Base-by-base conservation (phyloP, 1,140 invertebrate genomes). In the Meloidogyne hapla region DNA sequence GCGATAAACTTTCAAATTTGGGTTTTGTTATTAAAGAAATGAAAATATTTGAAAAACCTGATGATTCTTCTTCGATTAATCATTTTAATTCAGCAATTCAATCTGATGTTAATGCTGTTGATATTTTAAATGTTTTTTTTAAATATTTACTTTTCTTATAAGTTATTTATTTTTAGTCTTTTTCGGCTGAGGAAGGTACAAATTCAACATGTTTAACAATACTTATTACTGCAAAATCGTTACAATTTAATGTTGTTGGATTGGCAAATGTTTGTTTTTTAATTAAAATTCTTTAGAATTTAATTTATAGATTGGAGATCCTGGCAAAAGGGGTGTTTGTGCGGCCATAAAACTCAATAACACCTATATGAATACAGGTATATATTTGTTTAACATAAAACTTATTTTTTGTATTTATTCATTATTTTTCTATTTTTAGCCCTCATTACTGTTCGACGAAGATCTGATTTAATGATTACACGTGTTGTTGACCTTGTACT, bases 21-120 rank as follows among this genome's bases (percentile, higher is more conserved):
- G 81, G 81, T 28, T 82, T 82, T 45, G 26, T 69, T 28, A 83
- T 82, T 38, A 82, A 82, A 69, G 81, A 82, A 62, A 82, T 81
- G 8, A 81, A 81, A 66, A 84, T 82, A 26, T 77, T 73, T 6
- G 82, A 84, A 38, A 23, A 68, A 15, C 81, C 81, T 26, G 48
- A 56, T n/a, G 80, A 67, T 45, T 40, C 23, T 23, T n/a, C 25
- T 2, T 23, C 62, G 1, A 23, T 61, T 18, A 12, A 15, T 61
- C 80, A 81, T 63, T 81, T 83, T 62, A 81, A 81, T 63, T 70
- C 80, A 21, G 28, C 21, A 12, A 26, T 45, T 18, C 76, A 64
- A 4, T 8, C 28, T 18, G 69, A 82, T 56, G 56, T 38, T 42
- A 56, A 76, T 62, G 28, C 80, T 5, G 26, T 83, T 40, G 68